A percentile compares a stretch with the other conserved stretches of the same genome.
These are phyloP conservation scores for Lasioglossum zephyrum DNA, from an alignment of 2,888 invertebrate species.

Conservation along the genomic window DNA sequence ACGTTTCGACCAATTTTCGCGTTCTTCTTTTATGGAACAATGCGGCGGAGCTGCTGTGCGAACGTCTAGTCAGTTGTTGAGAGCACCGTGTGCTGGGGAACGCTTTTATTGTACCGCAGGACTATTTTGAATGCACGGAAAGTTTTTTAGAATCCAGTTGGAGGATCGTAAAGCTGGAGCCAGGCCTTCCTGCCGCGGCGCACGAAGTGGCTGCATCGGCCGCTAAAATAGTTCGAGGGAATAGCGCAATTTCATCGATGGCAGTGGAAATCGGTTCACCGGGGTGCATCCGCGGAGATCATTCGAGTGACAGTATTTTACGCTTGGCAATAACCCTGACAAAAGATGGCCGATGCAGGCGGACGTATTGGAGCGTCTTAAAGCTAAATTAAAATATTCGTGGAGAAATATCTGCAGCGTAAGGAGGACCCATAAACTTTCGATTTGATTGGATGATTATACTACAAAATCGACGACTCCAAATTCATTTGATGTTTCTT, in stretches of 20 bases:
- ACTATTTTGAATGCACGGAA: constrained; percentile 35
- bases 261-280: neutral
- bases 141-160: constrained; percentile 30
- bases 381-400: neutral
- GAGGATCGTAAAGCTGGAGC: constrained; percentile 31
- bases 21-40: neutral
- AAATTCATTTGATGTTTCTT: neutral
- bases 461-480: neutral
- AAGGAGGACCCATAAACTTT: neutral
- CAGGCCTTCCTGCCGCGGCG: neutral
- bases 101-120: constrained; percentile 25
- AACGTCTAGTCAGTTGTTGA: neutral
- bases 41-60: neutral
- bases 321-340: neutral
- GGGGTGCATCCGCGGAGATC: neutral
- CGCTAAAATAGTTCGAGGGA: constrained; percentile 23
- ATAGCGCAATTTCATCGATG: constrained; percentile 19
- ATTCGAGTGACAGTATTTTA: neutral
- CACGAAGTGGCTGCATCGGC: neutral
- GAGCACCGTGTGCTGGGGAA: neutral
- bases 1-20: neutral
- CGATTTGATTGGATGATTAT: neutral
- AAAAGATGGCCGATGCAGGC: neutral
- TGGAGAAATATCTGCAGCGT: neutral
- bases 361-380: neutral